These are phyloP conservation scores for Piprites chloris DNA, from an alignment of 2,113 vertebrate genomes.

Conservation along the genomic window DNA sequence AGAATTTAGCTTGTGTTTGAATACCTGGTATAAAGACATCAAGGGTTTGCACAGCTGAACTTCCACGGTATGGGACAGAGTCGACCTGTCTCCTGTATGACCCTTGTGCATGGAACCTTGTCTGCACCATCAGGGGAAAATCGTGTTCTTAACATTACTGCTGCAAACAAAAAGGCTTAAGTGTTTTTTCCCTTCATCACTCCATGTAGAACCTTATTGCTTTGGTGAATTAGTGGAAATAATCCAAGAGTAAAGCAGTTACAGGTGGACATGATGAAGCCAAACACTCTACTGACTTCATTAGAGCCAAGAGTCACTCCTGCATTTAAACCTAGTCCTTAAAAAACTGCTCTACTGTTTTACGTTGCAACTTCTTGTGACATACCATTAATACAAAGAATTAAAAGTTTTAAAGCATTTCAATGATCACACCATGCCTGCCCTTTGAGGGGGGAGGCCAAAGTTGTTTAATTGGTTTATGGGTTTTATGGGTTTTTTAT, in stretches of 20 bases:
- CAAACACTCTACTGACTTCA: not conserved
- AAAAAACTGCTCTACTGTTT: not conserved
- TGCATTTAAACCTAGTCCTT: not conserved
- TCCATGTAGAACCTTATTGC: not conserved
- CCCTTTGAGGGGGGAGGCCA: not conserved
- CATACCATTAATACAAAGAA: accelerated
- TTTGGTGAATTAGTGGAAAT: not conserved
- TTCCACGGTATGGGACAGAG: not conserved
- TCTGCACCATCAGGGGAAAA: not conserved
- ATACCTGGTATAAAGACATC: not conserved
- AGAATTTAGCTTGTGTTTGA: not conserved
- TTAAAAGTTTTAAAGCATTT: not conserved
- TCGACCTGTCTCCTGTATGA: not conserved
- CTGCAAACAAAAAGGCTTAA: not conserved
- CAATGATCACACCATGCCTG: not conserved
- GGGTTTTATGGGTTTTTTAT: not conserved
- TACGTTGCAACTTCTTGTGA: not conserved
- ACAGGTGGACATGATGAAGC: not conserved
- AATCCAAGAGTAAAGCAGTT: not conserved
- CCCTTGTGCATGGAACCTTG: not conserved
- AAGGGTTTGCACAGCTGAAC: not conserved
- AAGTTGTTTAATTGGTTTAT: not conserved
- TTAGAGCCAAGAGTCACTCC: not conserved
- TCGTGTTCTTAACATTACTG: not conserved
- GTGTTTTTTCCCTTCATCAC: not conserved